Evolutionary conservation across 2,113 vertebrate genomes (phyloP).

Genomic region (Lanius ludovicianus): DNA sequence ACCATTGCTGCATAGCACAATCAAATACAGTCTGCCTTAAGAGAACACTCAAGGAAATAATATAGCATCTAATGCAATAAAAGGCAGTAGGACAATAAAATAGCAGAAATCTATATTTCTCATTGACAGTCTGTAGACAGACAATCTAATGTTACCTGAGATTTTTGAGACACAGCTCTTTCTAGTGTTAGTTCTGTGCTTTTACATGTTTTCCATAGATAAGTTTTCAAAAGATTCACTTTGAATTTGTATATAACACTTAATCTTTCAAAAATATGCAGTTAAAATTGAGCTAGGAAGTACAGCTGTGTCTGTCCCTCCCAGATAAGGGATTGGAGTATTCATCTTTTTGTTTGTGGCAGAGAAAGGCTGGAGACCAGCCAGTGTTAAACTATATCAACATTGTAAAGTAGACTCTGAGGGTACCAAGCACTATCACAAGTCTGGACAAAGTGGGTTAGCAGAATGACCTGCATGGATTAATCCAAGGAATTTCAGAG

Average conservation of each 20-base stretch:
- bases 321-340: slow-evolving; percentile 18
- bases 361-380: background rate
- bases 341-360: slow-evolving; percentile 7
- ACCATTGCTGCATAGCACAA: accelerated
- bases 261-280: background rate
- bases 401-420: background rate
- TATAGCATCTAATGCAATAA: background rate
- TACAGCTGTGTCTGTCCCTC: slow-evolving; percentile 28
- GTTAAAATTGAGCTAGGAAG: slow-evolving; percentile 4
- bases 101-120: background rate
- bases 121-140: background rate
- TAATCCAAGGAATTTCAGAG: background rate
- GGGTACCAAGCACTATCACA: background rate
- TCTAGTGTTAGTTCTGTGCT: background rate
- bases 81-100: background rate
- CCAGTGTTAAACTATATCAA: background rate
- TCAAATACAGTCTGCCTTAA: background rate
- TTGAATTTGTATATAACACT: slow-evolving; percentile 6
- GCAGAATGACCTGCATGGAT: background rate
- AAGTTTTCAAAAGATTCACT: background rate
- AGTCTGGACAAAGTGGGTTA: background rate
- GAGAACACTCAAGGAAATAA: background rate
- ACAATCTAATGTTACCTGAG: background rate
- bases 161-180: background rate
- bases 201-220: background rate